These are phyloP conservation scores for Helleia helle DNA, from an alignment of 2,888 invertebrate species.

Conservation along the genomic window DNA sequence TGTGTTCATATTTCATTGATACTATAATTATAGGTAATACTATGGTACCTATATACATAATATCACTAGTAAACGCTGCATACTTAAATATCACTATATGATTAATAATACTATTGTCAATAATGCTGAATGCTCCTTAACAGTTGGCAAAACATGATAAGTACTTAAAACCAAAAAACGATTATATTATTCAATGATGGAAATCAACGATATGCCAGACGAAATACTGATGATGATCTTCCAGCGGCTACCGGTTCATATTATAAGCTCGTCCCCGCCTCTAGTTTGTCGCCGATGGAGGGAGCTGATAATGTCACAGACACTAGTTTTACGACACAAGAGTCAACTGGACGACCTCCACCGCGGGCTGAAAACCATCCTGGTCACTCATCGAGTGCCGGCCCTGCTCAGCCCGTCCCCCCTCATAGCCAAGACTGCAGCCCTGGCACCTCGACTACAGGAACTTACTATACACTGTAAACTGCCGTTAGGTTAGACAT, in stretches of 20 bases:
- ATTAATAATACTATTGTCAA: no score
- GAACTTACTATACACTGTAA: slow-evolving; percentile 13
- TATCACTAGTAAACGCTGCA: no score
- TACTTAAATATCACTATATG: no score
- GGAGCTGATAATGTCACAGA: slow-evolving; percentile 16
- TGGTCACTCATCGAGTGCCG: slow-evolving; percentile 7
- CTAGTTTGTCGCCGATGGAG: slow-evolving; percentile 28
- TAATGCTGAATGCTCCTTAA: no score
- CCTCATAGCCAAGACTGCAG: slow-evolving; percentile 8
- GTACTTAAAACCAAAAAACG: no score
- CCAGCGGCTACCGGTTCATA: slow-evolving; percentile 19
- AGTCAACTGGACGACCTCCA: slow-evolving; percentile 19
- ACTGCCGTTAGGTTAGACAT: slow-evolving; percentile 10
- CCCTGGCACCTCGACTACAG: slow-evolving; percentile 11
- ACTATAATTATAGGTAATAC: no score
- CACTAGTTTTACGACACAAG: slow-evolving; percentile 14
- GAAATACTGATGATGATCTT: slow-evolving; percentile 30
- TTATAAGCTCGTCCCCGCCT: slow-evolving; percentile 18
- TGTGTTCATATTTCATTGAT: no score
- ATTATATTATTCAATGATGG: slow-evolving; percentile 19
- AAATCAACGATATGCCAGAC: slow-evolving; percentile 23
- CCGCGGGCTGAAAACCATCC: slow-evolving; percentile 13
- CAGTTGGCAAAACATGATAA: no score
- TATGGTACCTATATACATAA: no score
- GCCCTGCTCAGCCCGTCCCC: slow-evolving; percentile 4